A percentile compares a stretch with the other conserved stretches of the same genome.
Conservation (phyloP, 2,888 invertebrate species). For the Aporophyla lueneburgensis region DNA sequence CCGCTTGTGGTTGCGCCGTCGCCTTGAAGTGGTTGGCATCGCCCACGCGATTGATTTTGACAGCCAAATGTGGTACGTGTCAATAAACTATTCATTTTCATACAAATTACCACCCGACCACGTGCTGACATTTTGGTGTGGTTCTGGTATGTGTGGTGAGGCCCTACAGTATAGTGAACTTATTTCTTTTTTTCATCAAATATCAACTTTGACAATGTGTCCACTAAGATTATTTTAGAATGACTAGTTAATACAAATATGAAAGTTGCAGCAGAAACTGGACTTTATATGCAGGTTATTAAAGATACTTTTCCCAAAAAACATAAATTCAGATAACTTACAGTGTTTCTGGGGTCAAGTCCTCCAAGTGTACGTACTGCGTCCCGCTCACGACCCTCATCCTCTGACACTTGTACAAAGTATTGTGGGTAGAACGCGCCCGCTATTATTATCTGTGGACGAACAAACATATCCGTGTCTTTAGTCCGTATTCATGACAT, state of each 20-base stretch:
- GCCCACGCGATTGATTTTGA: too few species aligned
- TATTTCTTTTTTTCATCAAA: not conserved
- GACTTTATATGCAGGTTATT: not conserved
- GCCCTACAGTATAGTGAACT: not conserved
- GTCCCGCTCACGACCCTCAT: slow-evolving; percentile 92
- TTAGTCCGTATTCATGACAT: too few species aligned
- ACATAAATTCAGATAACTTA: slow-evolving; percentile 46
- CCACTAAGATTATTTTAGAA: not conserved
- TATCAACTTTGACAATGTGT: not conserved
- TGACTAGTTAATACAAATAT: not conserved
- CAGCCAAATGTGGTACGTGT: too few species aligned
- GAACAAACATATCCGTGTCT: slow-evolving; percentile 2
- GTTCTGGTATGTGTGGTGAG: not conserved
- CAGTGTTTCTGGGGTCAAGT: slow-evolving; percentile 94
- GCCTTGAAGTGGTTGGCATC: too few species aligned
- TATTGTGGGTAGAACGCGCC: slow-evolving; percentile 99
- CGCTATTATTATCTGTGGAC: slow-evolving; percentile 92
- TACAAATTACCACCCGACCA: too few species aligned
- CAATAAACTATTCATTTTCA: not conserved
- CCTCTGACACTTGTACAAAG: slow-evolving; percentile 91
- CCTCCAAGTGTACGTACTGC: slow-evolving; percentile 93
- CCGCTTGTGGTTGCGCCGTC: not conserved
- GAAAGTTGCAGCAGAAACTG: slow-evolving; percentile 2
- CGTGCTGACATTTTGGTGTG: not conserved
- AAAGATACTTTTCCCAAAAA: slow-evolving; percentile 3